Evolutionary conservation across 2,888 invertebrate genomes (phyloP).

Genomic region (Elgonia sp.): DNA sequence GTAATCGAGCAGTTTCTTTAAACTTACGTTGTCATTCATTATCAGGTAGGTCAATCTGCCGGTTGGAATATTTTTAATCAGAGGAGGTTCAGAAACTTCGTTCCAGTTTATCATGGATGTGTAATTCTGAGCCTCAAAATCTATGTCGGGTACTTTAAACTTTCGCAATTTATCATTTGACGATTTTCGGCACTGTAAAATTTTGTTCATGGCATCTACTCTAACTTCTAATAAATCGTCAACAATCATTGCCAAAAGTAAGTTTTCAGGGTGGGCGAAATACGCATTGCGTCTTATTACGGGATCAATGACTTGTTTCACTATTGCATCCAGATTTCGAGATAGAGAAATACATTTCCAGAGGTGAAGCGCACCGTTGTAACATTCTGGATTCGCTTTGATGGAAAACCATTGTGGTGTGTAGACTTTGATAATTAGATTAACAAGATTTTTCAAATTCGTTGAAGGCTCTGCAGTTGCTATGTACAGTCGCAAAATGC

Average conservation of each 20-base stretch:
- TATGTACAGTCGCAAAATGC: slow-evolving; percentile 18
- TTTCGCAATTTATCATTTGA: not conserved
- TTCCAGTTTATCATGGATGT: slow-evolving; percentile 26
- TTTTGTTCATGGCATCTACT: slow-evolving; percentile 32
- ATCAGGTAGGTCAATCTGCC: slow-evolving; percentile 5
- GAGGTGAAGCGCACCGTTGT: slow-evolving; percentile 18
- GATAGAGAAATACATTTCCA: slow-evolving; percentile 28
- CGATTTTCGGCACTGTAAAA: slow-evolving; percentile 17
- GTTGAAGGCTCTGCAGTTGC: slow-evolving; percentile 13
- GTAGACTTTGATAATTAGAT: slow-evolving; percentile 44
- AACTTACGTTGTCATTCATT: not conserved
- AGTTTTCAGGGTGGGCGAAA: slow-evolving; percentile 56
- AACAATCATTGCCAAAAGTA: slow-evolving; percentile 47
- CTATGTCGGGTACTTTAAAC: slow-evolving; percentile 31
- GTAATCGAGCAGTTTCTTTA: slow-evolving; percentile 15
- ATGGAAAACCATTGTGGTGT: slow-evolving; percentile 56
- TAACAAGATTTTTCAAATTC: slow-evolving; percentile 14
- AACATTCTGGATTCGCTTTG: slow-evolving; percentile 48
- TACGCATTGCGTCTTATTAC: slow-evolving; percentile 62
- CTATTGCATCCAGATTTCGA: slow-evolving; percentile 14
- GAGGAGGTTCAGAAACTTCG: slow-evolving; percentile 16
- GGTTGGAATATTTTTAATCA: not conserved
- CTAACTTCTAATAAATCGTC: slow-evolving; percentile 48
- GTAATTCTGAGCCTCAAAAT: slow-evolving; percentile 43
- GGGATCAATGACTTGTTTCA: slow-evolving; percentile 65